These are phyloP conservation scores for Eulemur mongoz DNA, from an alignment of 2,797 vertebrate genomes.

Conservation along the genomic window DNA sequence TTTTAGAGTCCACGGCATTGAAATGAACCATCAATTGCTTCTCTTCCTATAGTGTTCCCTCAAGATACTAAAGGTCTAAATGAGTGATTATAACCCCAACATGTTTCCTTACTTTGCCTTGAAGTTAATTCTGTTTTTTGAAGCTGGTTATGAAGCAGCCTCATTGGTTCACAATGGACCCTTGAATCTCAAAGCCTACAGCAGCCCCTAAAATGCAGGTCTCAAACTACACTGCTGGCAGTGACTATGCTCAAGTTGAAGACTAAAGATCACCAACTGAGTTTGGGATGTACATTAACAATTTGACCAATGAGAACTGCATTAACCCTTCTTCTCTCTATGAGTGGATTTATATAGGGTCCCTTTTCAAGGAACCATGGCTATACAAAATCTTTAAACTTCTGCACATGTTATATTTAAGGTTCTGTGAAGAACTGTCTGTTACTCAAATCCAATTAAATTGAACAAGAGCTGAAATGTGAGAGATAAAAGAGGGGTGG, in stretches of 20 bases:
- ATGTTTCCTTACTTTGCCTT: not conserved
- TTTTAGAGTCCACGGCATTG: not conserved
- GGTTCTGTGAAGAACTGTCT: not conserved
- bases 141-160: not conserved
- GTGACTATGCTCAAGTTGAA: not conserved
- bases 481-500: not conserved
- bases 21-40: not conserved
- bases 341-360: not conserved
- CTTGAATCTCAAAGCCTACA: not conserved
- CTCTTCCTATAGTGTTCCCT: not conserved
- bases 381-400: not conserved
- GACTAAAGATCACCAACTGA: not conserved
- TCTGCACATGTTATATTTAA: not conserved
- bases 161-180: not conserved
- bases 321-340: not conserved
- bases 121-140: not conserved
- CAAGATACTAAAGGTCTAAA: not conserved
- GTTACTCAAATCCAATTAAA: not conserved
- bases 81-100: not conserved
- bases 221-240: not conserved
- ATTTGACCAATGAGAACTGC: not conserved
- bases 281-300: not conserved
- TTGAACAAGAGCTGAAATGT: not conserved
- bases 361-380: not conserved
- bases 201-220: not conserved